Conservation (phyloP, 1,140 invertebrate genomes). For the Musca vetustissima region DNA sequence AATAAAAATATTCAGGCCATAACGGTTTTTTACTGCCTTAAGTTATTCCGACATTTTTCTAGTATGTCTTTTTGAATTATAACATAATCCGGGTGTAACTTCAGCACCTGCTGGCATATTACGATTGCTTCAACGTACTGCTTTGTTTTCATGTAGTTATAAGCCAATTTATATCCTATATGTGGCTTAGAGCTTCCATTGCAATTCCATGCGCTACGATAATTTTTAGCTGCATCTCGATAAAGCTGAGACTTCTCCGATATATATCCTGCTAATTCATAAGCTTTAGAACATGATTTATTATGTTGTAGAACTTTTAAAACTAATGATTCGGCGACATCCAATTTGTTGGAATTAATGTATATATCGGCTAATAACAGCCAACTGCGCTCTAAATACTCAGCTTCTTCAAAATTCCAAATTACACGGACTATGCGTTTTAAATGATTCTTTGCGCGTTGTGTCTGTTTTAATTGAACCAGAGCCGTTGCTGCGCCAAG, state of each 20-base stretch:
- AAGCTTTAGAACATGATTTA: conserved; percentile 86
- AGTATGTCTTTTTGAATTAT: conserved; percentile 91
- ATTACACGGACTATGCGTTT: conserved; percentile 83
- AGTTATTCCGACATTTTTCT: conserved; percentile 82
- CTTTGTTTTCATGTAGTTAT: conserved; percentile 89
- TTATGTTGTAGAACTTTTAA: conserved; percentile 83
- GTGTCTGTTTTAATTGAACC: conserved; percentile 86
- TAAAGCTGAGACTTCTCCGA: conserved; percentile 92
- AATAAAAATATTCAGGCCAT: too few species aligned
- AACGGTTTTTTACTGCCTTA: conserved; percentile 11
- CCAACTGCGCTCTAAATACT: conserved; percentile 95
- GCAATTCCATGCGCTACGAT: conserved; percentile 78
- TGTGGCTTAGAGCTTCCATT: conserved; percentile 77
- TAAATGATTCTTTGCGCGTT: conserved; percentile 87
- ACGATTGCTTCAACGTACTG: conserved; percentile 75
- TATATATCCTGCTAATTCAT: conserved; percentile 84
- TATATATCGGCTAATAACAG: conserved; percentile 89
- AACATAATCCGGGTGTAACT: conserved; percentile 83
- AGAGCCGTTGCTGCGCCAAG: conserved; percentile 85
- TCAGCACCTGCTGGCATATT: conserved; percentile 79
- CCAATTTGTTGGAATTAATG: conserved; percentile 83
- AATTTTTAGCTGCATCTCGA: conserved; percentile 81
- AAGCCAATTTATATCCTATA: conserved; percentile 90
- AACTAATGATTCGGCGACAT: conserved; percentile 82
- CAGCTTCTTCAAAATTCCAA: conserved; percentile 94